Evolutionary conservation across 2,888 invertebrate species (phyloP).

Genomic region (Scaptomyza polygonia): DNA sequence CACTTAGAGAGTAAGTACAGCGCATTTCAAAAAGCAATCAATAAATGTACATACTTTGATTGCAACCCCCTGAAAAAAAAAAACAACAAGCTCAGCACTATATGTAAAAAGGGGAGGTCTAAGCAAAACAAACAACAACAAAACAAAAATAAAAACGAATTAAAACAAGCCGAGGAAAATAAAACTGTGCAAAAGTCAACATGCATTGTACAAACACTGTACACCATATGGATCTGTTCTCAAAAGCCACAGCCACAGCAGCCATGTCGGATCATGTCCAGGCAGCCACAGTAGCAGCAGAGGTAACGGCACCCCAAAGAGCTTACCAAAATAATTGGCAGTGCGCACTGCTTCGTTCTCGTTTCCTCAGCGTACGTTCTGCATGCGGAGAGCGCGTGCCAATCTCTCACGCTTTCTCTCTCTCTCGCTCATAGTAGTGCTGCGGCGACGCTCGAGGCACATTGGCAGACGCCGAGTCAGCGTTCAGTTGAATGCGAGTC

Average conservation of each 20-base stretch:
- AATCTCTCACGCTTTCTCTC: conserved; percentile 7
- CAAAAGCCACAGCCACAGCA: conserved; percentile 7
- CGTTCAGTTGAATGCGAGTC: conserved; percentile 71
- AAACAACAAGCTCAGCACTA: background rate
- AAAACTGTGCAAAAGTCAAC: conserved; percentile 40
- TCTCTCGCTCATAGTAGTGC: conserved; percentile 30
- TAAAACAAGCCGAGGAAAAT: conserved; percentile 6
- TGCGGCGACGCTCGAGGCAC: conserved; percentile 36
- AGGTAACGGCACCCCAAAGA: conserved; percentile 34
- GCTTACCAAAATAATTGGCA: conserved; percentile 62
- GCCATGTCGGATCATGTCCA: conserved; percentile 29
- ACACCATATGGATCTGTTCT: conserved; percentile 24
- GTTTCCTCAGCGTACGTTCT: background rate
- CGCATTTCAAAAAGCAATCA: conserved; percentile 35
- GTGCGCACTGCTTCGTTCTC: conserved; percentile 18
- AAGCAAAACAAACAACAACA: conserved; percentile 10
- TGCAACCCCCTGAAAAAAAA: conserved; percentile 48
- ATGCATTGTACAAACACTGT: conserved; percentile 5
- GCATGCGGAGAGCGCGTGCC: conserved; percentile 34
- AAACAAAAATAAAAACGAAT: conserved; percentile 15
- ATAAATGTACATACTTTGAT: conserved; percentile 28
- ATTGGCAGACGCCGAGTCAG: conserved; percentile 25
- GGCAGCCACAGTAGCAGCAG: conserved; percentile 12
- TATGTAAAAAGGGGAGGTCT: conserved; percentile 24
- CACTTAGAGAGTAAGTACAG: conserved; percentile 29